phyloP scores from a whole-genome alignment of 2,888 invertebrate species.

The Tetropium fuscum region DNA sequence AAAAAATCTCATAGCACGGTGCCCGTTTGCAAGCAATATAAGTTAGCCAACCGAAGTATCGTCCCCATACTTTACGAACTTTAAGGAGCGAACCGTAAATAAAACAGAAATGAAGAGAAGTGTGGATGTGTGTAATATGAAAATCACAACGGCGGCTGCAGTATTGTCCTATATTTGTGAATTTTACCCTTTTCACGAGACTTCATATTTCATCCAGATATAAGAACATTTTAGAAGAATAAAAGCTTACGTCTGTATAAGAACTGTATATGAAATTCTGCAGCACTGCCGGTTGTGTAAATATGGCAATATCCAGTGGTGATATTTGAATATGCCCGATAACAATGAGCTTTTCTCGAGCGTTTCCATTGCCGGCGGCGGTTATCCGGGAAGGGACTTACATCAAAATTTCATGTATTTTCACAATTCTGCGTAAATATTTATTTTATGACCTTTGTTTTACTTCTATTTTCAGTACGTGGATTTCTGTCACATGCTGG shows the following conservation, averaged over 20 bases:
- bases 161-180: slow-evolving; percentile 20
- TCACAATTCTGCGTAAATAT: slow-evolving; percentile 30
- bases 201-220: slow-evolving; percentile 31
- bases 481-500: slow-evolving; percentile 9
- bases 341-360: slow-evolving; percentile 37
- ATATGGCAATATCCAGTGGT: slow-evolving; percentile 39
- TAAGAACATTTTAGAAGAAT: slow-evolving; percentile 30
- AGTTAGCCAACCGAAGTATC: too few species aligned
- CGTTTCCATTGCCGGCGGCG: slow-evolving; percentile 26
- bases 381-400: slow-evolving; percentile 28
- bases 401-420: slow-evolving; percentile 28
- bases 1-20: too few species aligned
- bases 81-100: slow-evolving; percentile 20
- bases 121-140: slow-evolving; percentile 21
- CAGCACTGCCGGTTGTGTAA: slow-evolving; percentile 33
- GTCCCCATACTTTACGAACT: too few species aligned
- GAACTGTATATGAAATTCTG: slow-evolving; percentile 29
- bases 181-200: slow-evolving; percentile 20
- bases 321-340: slow-evolving; percentile 41
- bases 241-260: slow-evolving; percentile 25
- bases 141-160: slow-evolving; percentile 21
- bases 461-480: slow-evolving; percentile 8
- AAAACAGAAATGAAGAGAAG: slow-evolving; percentile 10
- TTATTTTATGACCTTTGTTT: slow-evolving; percentile 23
- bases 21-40: too few species aligned